These are phyloP conservation scores for Sclerodermus sp. DNA, from an alignment of 2,888 invertebrate genomes.

Conservation along the genomic window DNA sequence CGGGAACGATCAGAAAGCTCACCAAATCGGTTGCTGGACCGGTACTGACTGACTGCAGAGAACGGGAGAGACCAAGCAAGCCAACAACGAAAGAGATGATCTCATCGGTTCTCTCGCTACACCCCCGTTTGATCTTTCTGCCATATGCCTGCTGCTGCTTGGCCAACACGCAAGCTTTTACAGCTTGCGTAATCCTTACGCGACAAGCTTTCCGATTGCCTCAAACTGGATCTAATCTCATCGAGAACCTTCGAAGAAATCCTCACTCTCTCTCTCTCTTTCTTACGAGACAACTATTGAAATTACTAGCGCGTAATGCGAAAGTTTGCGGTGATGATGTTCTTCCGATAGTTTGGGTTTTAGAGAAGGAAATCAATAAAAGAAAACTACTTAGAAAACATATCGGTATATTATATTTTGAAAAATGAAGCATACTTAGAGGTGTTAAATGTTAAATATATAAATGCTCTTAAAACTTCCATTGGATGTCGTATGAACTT, in stretches of 20 bases:
- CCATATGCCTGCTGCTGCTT: slow-evolving; percentile 26
- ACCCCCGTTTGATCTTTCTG: slow-evolving; percentile 42
- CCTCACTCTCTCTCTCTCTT: slow-evolving; percentile 14
- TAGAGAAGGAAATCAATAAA: too few species aligned
- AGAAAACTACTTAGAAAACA: too few species aligned
- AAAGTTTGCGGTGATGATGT: slow-evolving; percentile 3
- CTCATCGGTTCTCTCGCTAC: slow-evolving; percentile 46
- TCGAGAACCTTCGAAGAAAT: too few species aligned
- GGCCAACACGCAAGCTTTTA: background rate
- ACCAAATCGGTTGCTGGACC: slow-evolving; percentile 41
- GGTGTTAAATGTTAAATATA: too few species aligned
- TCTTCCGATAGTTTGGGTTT: background rate
- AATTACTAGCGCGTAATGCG: too few species aligned
- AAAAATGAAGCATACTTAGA: too few species aligned
- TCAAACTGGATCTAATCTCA: too few species aligned
- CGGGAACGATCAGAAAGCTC: slow-evolving; percentile 19
- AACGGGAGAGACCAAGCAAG: background rate
- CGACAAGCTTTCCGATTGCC: background rate
- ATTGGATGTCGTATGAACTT: too few species aligned
- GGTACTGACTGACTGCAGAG: slow-evolving; percentile 37
- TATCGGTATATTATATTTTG: too few species aligned
- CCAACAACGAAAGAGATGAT: slow-evolving; percentile 36
- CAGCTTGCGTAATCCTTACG: slow-evolving; percentile 25
- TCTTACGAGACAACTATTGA: too few species aligned
- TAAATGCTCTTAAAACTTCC: too few species aligned